Conservation (phyloP, 2,797 vertebrate genomes). For the Parauchenoglanis punctatus region DNA sequence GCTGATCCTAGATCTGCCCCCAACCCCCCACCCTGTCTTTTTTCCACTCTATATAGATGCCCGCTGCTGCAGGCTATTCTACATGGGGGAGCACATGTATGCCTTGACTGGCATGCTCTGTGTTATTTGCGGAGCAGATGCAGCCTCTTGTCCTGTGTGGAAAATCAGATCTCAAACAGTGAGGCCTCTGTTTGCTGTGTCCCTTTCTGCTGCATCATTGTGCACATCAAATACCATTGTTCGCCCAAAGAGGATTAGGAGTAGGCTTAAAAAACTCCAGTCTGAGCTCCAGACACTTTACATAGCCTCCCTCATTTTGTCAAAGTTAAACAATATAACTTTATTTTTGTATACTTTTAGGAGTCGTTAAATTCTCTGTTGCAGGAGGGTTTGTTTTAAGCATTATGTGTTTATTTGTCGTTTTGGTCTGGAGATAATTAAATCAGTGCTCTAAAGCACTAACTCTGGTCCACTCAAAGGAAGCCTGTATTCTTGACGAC, state of each 20-base stretch:
- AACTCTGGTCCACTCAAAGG: slow-evolving; percentile 30
- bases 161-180: slow-evolving; percentile 73
- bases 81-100: slow-evolving; percentile 58
- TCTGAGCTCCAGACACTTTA: slow-evolving; percentile 57
- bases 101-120: slow-evolving; percentile 63
- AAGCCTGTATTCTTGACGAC: slow-evolving; percentile 36
- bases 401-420: slow-evolving; percentile 20
- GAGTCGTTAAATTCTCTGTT: background rate
- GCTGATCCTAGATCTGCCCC: slow-evolving; percentile 64
- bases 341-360: background rate
- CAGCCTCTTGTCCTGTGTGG: slow-evolving; percentile 60
- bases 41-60: slow-evolving; percentile 50
- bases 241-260: slow-evolving; percentile 70
- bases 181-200: slow-evolving; percentile 70
- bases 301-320: background rate
- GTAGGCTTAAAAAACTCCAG: slow-evolving; percentile 62
- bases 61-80: slow-evolving; percentile 50
- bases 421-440: slow-evolving; percentile 40
- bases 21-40: slow-evolving; percentile 5
- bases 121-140: slow-evolving; percentile 58
- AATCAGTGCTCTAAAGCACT: slow-evolving; percentile 28
- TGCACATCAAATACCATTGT: slow-evolving; percentile 68
- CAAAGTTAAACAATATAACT: background rate
- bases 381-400: background rate
- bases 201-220: slow-evolving; percentile 66